Conservation (phyloP, 1,140 invertebrate genomes). For the Lutraria rhynchaena region DNA sequence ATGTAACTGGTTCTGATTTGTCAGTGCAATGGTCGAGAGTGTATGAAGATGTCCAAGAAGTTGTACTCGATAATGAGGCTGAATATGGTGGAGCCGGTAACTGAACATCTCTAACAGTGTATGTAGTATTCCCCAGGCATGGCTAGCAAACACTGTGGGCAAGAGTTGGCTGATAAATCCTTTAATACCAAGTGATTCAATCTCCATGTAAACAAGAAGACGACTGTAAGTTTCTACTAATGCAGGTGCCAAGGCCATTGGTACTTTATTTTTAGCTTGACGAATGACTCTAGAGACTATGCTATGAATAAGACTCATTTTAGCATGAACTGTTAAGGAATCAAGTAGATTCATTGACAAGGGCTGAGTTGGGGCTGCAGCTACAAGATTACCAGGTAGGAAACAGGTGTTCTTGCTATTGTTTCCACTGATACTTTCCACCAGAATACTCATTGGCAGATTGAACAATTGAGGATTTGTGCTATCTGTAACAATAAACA, state of each 20-base stretch:
- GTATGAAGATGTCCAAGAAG: constrained; percentile 93
- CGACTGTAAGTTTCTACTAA: constrained; percentile 97
- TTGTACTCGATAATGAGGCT: constrained; percentile 96
- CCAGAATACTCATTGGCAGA: constrained; percentile 92
- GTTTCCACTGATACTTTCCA: constrained; percentile 93
- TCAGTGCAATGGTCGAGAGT: constrained; percentile 93
- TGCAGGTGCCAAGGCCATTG: constrained; percentile 91
- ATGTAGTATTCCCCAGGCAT: constrained; percentile 97
- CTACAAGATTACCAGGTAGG: constrained; percentile 81
- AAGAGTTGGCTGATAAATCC: constrained; percentile 96
- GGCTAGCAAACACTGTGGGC: constrained; percentile 94
- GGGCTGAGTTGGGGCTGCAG: constrained; percentile 87
- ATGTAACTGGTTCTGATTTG: constrained; percentile 97
- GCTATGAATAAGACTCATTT: constrained; percentile 98
- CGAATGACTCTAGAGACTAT: constrained; percentile 95
- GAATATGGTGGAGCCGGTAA: constrained; percentile 97
- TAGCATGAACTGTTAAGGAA: constrained; percentile 97
- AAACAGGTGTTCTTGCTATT: constrained; percentile 79
- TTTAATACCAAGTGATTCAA: constrained; percentile 98
- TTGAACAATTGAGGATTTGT: constrained; percentile 83
- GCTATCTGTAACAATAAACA: constrained; percentile 80
- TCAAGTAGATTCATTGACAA: constrained; percentile 96
- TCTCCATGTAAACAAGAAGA: constrained; percentile 97
- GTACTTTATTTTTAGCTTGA: constrained; percentile 93
- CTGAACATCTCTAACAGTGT: constrained; percentile 98